These are phyloP conservation scores for Rhopalosiphum maidis DNA, from an alignment of 1,140 invertebrate species.

Conservation along the genomic window DNA sequence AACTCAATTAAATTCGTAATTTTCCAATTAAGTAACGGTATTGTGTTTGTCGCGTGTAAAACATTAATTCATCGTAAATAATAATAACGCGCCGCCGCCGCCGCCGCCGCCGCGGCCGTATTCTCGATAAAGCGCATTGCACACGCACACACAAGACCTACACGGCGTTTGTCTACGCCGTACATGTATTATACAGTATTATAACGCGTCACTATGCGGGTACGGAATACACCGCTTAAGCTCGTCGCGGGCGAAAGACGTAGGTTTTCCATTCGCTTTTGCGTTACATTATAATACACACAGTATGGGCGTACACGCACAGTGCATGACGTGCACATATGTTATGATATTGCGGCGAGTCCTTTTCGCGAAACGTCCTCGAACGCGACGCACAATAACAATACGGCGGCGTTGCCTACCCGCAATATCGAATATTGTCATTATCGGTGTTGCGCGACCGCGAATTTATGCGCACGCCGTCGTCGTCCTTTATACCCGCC, in stretches of 20 bases:
- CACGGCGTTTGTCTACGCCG: not conserved
- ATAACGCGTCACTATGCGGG: not conserved
- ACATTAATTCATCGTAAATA: not conserved
- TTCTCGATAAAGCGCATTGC: not conserved
- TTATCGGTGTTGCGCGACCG: too few relatives aligned
- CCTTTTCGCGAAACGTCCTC: not conserved
- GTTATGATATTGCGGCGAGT: not conserved
- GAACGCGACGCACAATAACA: not conserved
- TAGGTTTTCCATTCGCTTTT: not conserved
- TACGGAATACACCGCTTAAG: not conserved
- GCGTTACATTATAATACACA: not conserved
- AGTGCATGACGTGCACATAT: too few relatives aligned
- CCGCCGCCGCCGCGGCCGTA: not conserved
- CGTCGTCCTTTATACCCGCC: too few relatives aligned
- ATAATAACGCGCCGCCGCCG: not conserved
- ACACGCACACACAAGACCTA: not conserved
- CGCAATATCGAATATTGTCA: not conserved
- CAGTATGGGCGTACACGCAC: too few relatives aligned
- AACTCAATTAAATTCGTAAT: conserved; percentile 28
- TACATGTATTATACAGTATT: not conserved
- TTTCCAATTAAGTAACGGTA: conserved; percentile 11
- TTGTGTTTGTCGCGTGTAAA: not conserved
- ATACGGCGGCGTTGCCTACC: too few relatives aligned
- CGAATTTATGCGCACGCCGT: not conserved
- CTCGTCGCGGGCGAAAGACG: not conserved